Evolutionary conservation across 1,140 invertebrate species (phyloP), one percentile per base, ranked within the genome.

Genomic region (Acromyrmex charruanus): DNA sequence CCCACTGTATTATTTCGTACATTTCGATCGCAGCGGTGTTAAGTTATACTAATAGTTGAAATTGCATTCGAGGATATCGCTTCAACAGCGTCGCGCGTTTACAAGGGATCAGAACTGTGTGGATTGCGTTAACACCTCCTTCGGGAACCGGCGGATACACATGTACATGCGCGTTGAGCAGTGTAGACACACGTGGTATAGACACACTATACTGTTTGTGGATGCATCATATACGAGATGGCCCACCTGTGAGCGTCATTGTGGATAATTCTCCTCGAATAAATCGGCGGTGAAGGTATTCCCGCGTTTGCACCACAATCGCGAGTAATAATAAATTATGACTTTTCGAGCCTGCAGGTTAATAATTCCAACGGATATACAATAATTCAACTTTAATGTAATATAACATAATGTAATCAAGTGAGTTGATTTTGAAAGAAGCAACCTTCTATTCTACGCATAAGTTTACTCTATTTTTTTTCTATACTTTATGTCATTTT

Each of bases 1-100:
- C 49, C 31, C 4, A 44, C 6, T 31, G 55, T 16, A 75, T 63
- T 55, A 84, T 72, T 75, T 74, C 31, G 44, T 25, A 35, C 7
- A 84, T 28, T 28, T 63, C 55, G 63, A 49, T 63, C 80, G 80
- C 39, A 25, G 4, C 3, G 55, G 53, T 51, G 39, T 84, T 84
- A 84, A 84, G 80, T 84, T 84, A 84, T 84, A 84, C 80, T 84
- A 84, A 84, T 84, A 84, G 80, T 72, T 84, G 80, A 84, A 75
- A 84, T 84, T 84, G 80, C 80, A 84, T 75, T 63, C 39, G 55
- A 84, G 55, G 39, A 58, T 84, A 84, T 84, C 80, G 79, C 35
- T 53, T 58, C 65, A 35, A 18, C 31, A 12, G 65, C 16, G 55
- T 16, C n/a, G 35, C 55, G 16, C 80, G 18, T 75, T 80, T 79